These are phyloP conservation scores for Biston stratarius DNA, from an alignment of 2,888 invertebrate species.

Conservation along the genomic window DNA sequence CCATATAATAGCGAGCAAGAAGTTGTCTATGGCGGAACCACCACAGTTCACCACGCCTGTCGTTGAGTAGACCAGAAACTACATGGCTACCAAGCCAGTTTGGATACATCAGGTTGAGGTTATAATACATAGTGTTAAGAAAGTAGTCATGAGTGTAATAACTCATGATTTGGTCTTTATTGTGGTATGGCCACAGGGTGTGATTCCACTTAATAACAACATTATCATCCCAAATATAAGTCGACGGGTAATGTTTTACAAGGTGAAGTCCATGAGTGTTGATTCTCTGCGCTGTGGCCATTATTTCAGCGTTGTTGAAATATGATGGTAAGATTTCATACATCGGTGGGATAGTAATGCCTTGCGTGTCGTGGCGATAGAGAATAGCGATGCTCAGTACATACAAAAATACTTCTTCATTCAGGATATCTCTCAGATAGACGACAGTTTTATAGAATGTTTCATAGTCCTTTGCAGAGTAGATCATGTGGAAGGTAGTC, in stretches of 20 bases:
- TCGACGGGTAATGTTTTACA: conserved; percentile 65
- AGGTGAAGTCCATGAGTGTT: conserved; percentile 70
- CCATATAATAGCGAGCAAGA: conserved; percentile 90
- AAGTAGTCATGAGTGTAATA: conserved; percentile 92
- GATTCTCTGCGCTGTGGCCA: conserved; percentile 88
- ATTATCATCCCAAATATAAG: conserved; percentile 74
- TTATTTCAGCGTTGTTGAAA: conserved; percentile 89
- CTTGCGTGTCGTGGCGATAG: conserved; percentile 88
- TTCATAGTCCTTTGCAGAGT: conserved; percentile 90
- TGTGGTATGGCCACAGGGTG: conserved; percentile 84
- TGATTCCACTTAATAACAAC: conserved; percentile 88
- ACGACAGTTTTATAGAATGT: conserved; percentile 90
- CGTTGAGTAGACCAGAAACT: conserved; percentile 78
- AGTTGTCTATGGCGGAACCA: conserved; percentile 87
- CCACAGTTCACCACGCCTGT: conserved; percentile 89
- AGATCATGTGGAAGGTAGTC: conserved; percentile 88
- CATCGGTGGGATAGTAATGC: conserved; percentile 89
- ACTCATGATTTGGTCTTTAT: conserved; percentile 85
- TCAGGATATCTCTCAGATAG: conserved; percentile 89
- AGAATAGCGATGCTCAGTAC: conserved; percentile 87
- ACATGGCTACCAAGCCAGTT: conserved; percentile 87
- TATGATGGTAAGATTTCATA: conserved; percentile 91
- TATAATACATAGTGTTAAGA: conserved; percentile 89
- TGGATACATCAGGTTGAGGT: conserved; percentile 87
- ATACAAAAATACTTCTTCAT: conserved; percentile 90